Evolutionary conservation across 2,888 invertebrate species (phyloP).

Genomic region (Hydroisotoma schaefferi): DNA sequence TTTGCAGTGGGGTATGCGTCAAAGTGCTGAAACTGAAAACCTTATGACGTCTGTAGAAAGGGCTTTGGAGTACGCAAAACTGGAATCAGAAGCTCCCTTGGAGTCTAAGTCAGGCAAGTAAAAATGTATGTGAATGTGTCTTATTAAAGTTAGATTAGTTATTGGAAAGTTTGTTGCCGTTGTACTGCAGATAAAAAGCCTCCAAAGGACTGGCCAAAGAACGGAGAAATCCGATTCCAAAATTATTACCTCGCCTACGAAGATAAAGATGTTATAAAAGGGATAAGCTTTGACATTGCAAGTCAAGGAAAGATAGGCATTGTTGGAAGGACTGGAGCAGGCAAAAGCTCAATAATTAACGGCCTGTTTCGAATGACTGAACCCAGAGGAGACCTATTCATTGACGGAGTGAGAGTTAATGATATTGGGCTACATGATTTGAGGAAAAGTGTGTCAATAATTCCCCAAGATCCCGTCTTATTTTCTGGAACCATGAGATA

Average conservation of each 20-base stretch:
- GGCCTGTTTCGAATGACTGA: slow-evolving; percentile 77
- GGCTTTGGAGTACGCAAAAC: slow-evolving; percentile 70
- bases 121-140: neutral
- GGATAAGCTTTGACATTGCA: slow-evolving; percentile 59
- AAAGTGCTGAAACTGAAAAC: slow-evolving; percentile 68
- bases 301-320: slow-evolving; percentile 64
- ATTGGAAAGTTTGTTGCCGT: neutral
- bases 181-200: slow-evolving; percentile 33
- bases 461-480: slow-evolving; percentile 86
- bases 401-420: slow-evolving; percentile 61
- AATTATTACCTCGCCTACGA: slow-evolving; percentile 57
- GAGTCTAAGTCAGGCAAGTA: slow-evolving; percentile 59
- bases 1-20: slow-evolving; percentile 65
- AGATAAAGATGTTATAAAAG: slow-evolving; percentile 56
- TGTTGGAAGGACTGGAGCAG: slow-evolving; percentile 71
- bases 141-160: neutral
- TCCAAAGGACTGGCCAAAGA: slow-evolving; percentile 35
- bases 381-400: slow-evolving; percentile 71
- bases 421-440: slow-evolving; percentile 62
- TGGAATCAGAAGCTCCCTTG: slow-evolving; percentile 67
- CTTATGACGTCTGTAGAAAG: slow-evolving; percentile 83
- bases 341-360: slow-evolving; percentile 73
- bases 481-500: slow-evolving; percentile 83
- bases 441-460: slow-evolving; percentile 78
- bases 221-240: slow-evolving; percentile 29